Evolutionary conservation across 2,888 invertebrate genomes (phyloP).

Genomic region (Watsonalla binaria): DNA sequence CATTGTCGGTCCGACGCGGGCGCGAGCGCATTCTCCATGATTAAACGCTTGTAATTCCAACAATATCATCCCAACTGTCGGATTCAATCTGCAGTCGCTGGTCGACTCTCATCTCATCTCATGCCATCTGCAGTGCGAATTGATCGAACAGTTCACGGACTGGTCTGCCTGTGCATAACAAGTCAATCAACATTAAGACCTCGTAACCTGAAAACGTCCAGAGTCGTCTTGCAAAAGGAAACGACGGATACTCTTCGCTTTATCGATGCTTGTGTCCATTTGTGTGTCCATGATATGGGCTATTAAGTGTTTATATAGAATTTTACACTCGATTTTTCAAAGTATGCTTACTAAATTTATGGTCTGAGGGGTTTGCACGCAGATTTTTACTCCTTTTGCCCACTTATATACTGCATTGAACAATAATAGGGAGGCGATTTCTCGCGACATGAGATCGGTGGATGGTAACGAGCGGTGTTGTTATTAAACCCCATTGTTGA

Average conservation of each 20-base stretch:
- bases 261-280: conserved; percentile 9
- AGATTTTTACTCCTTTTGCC: conserved; percentile 52
- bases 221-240: conserved; percentile 23
- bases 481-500: conserved; percentile 67
- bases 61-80: conserved; percentile 68
- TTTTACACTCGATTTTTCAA: too few relatives aligned
- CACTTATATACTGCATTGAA: conserved; percentile 42
- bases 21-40: conserved; percentile 65
- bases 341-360: not conserved
- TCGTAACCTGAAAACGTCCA: conserved; percentile 36
- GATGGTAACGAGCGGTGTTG: conserved; percentile 62
- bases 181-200: conserved; percentile 36
- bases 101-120: conserved; percentile 44
- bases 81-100: conserved; percentile 59
- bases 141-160: conserved; percentile 22
- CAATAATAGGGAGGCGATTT: conserved; percentile 58
- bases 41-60: conserved; percentile 77
- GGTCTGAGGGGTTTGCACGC: conserved; percentile 32
- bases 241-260: conserved; percentile 15
- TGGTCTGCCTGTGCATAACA: conserved; percentile 32
- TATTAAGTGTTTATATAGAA: not conserved
- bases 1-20: conserved; percentile 62
- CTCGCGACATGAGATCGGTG: conserved; percentile 51
- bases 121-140: conserved; percentile 39
- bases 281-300: conserved; percentile 22